phyloP scores from a whole-genome alignment of 2,113 vertebrate genomes.

The Regulus satrapa region DNA sequence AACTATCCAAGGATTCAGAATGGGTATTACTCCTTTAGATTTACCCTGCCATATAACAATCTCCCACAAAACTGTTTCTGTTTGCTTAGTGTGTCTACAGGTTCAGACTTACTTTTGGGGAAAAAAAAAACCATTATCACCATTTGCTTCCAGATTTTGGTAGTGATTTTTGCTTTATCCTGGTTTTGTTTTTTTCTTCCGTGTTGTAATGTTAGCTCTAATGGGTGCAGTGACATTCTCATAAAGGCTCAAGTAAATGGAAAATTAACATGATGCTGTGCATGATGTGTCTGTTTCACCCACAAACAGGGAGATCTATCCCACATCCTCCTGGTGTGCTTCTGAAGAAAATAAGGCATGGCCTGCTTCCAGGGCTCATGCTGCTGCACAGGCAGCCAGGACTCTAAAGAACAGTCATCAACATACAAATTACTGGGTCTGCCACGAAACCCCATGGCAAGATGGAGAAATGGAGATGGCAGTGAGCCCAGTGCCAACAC shows the following conservation, averaged over 20 bases:
- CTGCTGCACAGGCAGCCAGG: not conserved
- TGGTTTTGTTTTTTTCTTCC: rapidly evolving
- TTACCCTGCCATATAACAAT: not conserved
- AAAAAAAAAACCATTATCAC: not conserved
- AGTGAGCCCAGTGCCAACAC: not conserved
- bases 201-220: not conserved
- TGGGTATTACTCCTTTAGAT: not conserved
- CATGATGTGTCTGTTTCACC: not conserved
- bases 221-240: not conserved
- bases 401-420: not conserved
- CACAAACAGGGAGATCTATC: not conserved
- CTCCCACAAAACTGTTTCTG: not conserved
- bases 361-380: not conserved
- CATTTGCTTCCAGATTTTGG: not conserved
- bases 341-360: not conserved
- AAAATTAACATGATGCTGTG: not conserved
- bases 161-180: not conserved
- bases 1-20: not conserved
- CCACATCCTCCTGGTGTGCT: not conserved
- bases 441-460: not conserved
- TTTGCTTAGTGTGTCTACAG: not conserved
- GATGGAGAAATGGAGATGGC: not conserved
- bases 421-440: not conserved
- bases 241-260: not conserved
- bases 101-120: not conserved